Evolutionary conservation across 53 echinoderm and acorn worm species (phyloP), one percentile per base, ranked within the genome.

Genomic region (Luidia sarsii): DNA sequence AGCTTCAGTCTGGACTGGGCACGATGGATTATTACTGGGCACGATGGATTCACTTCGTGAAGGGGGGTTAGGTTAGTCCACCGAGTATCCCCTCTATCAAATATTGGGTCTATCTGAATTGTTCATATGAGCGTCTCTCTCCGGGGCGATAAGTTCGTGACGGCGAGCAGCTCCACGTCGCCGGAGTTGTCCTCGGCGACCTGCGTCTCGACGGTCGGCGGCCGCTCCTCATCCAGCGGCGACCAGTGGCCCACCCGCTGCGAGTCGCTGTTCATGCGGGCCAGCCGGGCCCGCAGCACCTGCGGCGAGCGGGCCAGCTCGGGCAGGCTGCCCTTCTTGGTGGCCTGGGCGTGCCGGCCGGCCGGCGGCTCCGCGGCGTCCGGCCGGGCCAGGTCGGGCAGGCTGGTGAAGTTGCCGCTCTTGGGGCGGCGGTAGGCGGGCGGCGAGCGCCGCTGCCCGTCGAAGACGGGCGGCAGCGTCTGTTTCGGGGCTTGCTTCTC

Each of bases 311-410:
- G 72, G 14, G 84, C 72, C 33, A 84, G 65, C 59, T 84, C 65
- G 0, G 84, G 84, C 72, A 84, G 48, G 73, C 84, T 84, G 77
- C 77, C 59, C 30, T 77, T 77, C 77, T 77, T 77, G 29, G 29
- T 4, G 4, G 8, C 46, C 3, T 33, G 32, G 28, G 60, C 22
- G 60, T 60, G 60, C 4, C 48, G 0, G 19, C 10, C 30, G 21
- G 3, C 22, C 10, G 7, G 22, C 2, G 27, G 18, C 14, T 22
- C 29, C 4, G 67, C 11, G 30, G 77, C 29, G 0, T 23, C 38
- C 4, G 57, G 14, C 1, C 48, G 27, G 1, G 60, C 46, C 33
- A 77, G 46, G 36, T 77, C 77, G 2, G 77, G 77, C 23, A 77
- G 60, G 46, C 77, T 77, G 43, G 59, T 46, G 77, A 77, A 77